These are phyloP conservation scores for Amaurobius ferox DNA, from an alignment of 2,888 invertebrate genomes.

Conservation along the genomic window DNA sequence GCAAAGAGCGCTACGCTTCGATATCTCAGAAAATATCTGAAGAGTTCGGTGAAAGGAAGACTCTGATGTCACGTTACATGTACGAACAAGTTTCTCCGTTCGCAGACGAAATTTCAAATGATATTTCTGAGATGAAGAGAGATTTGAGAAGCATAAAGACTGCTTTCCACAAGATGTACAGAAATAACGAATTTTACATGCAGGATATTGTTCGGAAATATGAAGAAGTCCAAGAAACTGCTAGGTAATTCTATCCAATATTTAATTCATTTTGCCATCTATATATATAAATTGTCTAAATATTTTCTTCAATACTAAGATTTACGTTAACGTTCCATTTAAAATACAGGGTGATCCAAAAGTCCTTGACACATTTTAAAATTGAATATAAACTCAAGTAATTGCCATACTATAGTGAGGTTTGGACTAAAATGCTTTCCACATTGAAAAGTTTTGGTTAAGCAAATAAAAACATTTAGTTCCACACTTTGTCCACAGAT, in stretches of 20 bases:
- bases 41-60: conserved; percentile 8
- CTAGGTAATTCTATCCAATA: conserved; percentile 23
- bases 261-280: too few relatives aligned
- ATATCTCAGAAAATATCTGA: conserved; percentile 7
- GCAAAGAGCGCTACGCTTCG: not conserved
- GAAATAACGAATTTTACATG: conserved; percentile 66
- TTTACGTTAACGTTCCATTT: too few relatives aligned
- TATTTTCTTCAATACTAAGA: too few relatives aligned
- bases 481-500: too few relatives aligned
- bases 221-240: conserved; percentile 1
- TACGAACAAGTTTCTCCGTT: conserved; percentile 37
- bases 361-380: too few relatives aligned
- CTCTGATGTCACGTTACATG: conserved; percentile 19
- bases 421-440: too few relatives aligned
- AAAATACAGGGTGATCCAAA: too few relatives aligned
- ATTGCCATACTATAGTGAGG: too few relatives aligned
- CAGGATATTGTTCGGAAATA: conserved; percentile 27
- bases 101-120: conserved; percentile 25
- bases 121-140: conserved; percentile 25
- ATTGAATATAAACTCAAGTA: too few relatives aligned
- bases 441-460: too few relatives aligned
- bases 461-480: too few relatives aligned
- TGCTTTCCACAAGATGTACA: conserved; percentile 56
- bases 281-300: too few relatives aligned
- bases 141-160: conserved; percentile 23